phyloP scores from a whole-genome alignment of 2,797 vertebrate genomes.

The Neopelma chrysocephalum region DNA sequence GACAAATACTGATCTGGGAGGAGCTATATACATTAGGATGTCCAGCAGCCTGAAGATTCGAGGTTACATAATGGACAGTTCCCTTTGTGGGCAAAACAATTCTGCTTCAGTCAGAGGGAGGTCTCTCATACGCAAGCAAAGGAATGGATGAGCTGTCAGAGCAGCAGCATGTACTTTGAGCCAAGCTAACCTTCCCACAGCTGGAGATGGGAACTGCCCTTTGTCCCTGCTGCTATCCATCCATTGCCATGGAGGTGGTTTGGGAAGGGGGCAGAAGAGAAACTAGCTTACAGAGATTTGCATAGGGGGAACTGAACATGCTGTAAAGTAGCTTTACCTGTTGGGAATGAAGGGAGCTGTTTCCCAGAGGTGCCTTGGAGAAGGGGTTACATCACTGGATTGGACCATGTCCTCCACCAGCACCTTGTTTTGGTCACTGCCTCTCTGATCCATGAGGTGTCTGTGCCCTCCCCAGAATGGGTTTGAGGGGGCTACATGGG shows the following conservation, averaged over 20 bases:
- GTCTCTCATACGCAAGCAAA: accelerated
- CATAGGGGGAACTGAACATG: not conserved
- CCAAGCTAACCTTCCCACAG: not conserved
- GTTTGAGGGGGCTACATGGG: accelerated
- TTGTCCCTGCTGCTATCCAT: not conserved
- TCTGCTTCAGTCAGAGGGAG: not conserved
- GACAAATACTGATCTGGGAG: not conserved
- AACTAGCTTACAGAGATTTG: not conserved
- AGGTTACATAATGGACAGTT: not conserved
- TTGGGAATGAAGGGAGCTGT: not conserved
- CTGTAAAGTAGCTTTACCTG: not conserved
- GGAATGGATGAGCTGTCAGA: not conserved
- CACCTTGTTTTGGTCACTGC: not conserved
- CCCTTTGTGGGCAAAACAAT: not conserved
- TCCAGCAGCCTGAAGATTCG: not conserved
- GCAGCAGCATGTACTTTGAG: not conserved
- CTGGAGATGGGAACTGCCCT: not conserved
- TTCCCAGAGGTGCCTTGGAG: not conserved
- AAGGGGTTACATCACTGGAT: not conserved
- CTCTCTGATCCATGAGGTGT: accelerated
- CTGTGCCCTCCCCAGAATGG: accelerated
- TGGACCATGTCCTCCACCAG: not conserved
- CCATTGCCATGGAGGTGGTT: not conserved
- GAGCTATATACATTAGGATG: not conserved
- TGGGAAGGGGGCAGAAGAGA: not conserved